Conservation (phyloP, 2,797 vertebrate genomes). For the Sebastes umbrosus region DNA sequence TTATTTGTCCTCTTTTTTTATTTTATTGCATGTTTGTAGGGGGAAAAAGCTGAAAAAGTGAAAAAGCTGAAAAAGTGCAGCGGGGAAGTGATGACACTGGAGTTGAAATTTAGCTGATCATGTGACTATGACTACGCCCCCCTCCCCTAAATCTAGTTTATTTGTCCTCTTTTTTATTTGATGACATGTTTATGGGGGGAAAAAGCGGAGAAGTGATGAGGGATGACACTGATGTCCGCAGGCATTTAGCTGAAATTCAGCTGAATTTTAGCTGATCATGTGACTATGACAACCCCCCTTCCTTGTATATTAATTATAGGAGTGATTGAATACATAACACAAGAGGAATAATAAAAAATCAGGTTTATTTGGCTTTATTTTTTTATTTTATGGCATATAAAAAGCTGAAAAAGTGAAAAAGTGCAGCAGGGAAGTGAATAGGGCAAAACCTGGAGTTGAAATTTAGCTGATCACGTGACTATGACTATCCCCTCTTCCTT, state of each 20-base stretch:
- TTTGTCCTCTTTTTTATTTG: too few species aligned
- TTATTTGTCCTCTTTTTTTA: background rate
- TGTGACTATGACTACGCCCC: conserved; percentile 54
- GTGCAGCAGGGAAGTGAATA: background rate
- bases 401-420: too few species aligned
- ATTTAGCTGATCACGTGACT: conserved; percentile 62
- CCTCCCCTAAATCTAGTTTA: background rate
- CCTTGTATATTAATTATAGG: too few species aligned
- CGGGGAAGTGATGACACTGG: conserved; percentile 39
- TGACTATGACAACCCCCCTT: too few species aligned
- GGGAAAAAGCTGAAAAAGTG: background rate
- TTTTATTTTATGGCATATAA: too few species aligned
- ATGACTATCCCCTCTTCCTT: background rate
- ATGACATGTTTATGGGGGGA: too few species aligned
- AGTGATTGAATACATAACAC: too few species aligned
- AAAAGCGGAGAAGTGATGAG: conserved; percentile 17
- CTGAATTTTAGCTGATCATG: too few species aligned
- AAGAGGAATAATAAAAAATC: too few species aligned
- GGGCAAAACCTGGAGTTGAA: conserved; percentile 55
- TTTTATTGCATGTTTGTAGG: background rate
- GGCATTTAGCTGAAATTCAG: conserved; percentile 15
- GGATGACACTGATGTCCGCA: conserved; percentile 61
- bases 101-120: conserved; percentile 76
- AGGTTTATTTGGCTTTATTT: too few species aligned
- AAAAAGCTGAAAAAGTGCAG: conserved; percentile 3